A percentile compares a stretch with the other conserved stretches of the same genome.
Evolutionary conservation across 1,140 invertebrate species (phyloP).

Genomic region (Cydia splendana): DNA sequence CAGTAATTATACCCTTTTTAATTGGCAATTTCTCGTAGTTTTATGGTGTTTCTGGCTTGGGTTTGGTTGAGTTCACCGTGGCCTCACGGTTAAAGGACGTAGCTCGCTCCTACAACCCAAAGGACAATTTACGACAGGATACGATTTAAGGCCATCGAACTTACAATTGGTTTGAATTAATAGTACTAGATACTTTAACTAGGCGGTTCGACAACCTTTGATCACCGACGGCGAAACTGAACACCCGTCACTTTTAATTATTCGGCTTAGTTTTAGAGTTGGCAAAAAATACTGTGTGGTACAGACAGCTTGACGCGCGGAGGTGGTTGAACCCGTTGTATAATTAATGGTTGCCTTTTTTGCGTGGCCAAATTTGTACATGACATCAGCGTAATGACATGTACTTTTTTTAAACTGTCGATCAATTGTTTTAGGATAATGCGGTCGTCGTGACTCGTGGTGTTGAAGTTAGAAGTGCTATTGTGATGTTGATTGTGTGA

Average conservation of each 20-base stretch:
- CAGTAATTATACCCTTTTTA: not conserved
- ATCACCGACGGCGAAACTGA: constrained; percentile 36
- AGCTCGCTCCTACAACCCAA: not conserved
- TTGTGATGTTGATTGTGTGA: not conserved
- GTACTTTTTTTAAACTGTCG: constrained; percentile 14
- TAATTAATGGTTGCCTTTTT: constrained; percentile 46
- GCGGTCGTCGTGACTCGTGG: not conserved
- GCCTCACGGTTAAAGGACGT: not conserved
- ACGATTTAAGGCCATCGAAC: constrained; percentile 42
- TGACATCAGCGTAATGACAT: constrained; percentile 33
- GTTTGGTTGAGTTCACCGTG: not conserved
- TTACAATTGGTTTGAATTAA: constrained; percentile 45
- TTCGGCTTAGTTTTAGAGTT: constrained; percentile 44
- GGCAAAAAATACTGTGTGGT: constrained; percentile 50
- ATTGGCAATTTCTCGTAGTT: not conserved
- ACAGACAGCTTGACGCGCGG: constrained; percentile 53
- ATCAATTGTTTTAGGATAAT: constrained; percentile 1
- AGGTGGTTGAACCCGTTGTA: constrained; percentile 47
- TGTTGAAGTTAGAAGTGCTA: not conserved
- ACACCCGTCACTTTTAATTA: constrained; percentile 54
- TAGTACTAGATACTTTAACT: constrained; percentile 37
- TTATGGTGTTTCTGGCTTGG: not conserved
- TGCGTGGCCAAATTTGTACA: constrained; percentile 13
- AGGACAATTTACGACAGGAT: constrained; percentile 34
- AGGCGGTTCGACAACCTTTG: constrained; percentile 40